Percentiles rank a stretch among this genome's conserved stretches.
phyloP scores from a whole-genome alignment of 2,113 vertebrate species.

The Petrocephalus zakoni region DNA sequence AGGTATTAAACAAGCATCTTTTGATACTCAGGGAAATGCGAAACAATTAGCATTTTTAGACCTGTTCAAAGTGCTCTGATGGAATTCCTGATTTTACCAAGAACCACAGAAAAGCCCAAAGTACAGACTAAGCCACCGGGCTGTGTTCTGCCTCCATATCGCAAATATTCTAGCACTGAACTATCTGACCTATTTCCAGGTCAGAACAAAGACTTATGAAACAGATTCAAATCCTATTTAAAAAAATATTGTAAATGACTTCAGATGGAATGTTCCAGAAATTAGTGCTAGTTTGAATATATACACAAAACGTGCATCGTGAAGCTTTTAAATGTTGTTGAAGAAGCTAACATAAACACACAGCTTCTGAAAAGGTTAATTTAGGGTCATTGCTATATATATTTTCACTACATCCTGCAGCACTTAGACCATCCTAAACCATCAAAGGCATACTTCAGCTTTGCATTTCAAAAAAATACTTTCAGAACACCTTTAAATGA shows the following conservation, averaged over 20 bases:
- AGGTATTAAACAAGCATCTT: neutral
- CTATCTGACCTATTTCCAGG: neutral
- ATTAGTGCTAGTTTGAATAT: neutral
- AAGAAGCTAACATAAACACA: neutral
- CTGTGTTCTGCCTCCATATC: neutral
- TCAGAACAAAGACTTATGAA: neutral
- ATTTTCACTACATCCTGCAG: neutral
- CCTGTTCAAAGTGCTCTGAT: neutral
- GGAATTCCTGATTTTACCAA: neutral
- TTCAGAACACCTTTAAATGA: neutral
- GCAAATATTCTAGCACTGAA: neutral
- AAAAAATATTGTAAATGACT: neutral
- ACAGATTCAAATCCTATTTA: neutral
- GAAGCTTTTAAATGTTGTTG: neutral
- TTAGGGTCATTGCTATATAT: neutral
- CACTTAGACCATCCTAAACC: neutral
- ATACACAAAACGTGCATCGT: neutral
- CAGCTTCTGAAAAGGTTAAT: neutral
- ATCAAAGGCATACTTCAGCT: neutral
- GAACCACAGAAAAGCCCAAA: neutral
- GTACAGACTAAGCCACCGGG: neutral
- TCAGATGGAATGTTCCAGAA: neutral
- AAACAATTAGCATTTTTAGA: neutral
- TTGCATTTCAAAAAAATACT: neutral
- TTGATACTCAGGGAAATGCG: neutral